Percentiles rank a stretch among this genome's conserved stretches.
Evolutionary conservation across 92 coral and sea anemone species (phyloP).

Genomic region (Parazoanthus swiftii): DNA sequence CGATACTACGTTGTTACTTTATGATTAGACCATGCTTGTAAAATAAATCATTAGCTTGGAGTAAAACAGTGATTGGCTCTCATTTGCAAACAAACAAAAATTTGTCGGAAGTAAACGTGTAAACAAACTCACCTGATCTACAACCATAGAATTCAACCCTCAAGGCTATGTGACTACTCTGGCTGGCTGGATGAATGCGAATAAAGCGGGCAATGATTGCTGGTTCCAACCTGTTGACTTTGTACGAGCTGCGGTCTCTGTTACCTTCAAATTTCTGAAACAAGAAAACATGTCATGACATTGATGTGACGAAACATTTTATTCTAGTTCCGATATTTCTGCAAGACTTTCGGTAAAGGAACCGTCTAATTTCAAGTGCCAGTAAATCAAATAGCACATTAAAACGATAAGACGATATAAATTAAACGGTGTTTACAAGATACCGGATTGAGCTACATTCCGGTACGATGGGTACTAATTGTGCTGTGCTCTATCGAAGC

Average conservation of each 20-base stretch:
- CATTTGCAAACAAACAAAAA: no score
- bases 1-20: no score
- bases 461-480: no score
- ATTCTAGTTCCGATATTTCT: neutral
- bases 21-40: no score
- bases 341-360: neutral
- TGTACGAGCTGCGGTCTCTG: neutral
- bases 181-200: neutral
- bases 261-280: conserved; percentile 20
- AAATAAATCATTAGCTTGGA: no score
- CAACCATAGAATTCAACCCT: conserved; percentile 28
- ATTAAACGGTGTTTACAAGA: no score
- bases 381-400: no score
- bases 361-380: no score
- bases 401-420: no score
- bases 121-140: neutral
- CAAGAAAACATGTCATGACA: neutral
- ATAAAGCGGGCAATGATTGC: conserved; percentile 28
- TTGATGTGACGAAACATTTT: neutral
- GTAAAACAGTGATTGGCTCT: no score
- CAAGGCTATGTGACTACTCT: neutral
- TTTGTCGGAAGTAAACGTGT: neutral
- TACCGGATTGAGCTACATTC: no score
- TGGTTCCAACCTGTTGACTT: conserved; percentile 11
- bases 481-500: no score